Evolutionary conservation across 30 jellyfish, hydroid and myxozoan genomes (phyloP).

Genomic region (Catostylus mosaicus): DNA sequence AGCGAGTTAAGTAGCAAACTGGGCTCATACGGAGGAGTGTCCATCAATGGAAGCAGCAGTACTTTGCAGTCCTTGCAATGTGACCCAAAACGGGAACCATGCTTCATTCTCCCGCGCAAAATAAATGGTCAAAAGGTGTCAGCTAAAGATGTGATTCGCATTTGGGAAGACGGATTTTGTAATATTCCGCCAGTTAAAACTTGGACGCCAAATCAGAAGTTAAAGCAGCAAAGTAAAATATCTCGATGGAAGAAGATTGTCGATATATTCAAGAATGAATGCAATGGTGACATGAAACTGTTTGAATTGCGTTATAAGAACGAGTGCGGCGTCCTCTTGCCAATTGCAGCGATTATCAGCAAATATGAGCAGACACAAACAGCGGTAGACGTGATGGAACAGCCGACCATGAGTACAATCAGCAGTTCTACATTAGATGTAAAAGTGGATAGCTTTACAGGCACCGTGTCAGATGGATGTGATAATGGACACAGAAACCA

Average conservation of each 20-base stretch:
- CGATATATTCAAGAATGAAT: conserved; percentile 84
- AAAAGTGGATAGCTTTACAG: neutral
- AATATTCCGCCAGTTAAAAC: conserved; percentile 90
- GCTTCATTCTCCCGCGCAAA: conserved; percentile 86
- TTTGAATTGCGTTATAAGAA: conserved; percentile 73
- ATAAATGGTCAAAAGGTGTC: conserved; percentile 94
- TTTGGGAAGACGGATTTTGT: conserved; percentile 95
- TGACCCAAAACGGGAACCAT: conserved; percentile 1
- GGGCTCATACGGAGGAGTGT: neutral
- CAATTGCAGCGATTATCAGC: conserved; percentile 90
- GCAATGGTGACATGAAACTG: conserved; percentile 67
- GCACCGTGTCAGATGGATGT: neutral
- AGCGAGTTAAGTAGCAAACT: conserved; percentile 1
- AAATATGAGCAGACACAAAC: conserved; percentile 74
- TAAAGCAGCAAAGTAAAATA: conserved; percentile 90
- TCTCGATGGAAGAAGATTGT: conserved; percentile 98
- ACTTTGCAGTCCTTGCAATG: neutral
- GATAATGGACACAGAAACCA: neutral
- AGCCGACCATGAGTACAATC: conserved; percentile 51
- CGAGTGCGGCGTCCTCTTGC: conserved; percentile 79
- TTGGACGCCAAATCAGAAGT: conserved; percentile 90
- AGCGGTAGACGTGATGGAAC: neutral
- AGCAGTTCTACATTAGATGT: conserved; percentile 14
- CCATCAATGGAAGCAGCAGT: neutral
- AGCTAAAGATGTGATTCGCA: conserved; percentile 87